Percentiles rank a stretch among this genome's conserved stretches.
Evolutionary conservation across 2,113 vertebrate species (phyloP).

Genomic region (Guaruba guarouba): DNA sequence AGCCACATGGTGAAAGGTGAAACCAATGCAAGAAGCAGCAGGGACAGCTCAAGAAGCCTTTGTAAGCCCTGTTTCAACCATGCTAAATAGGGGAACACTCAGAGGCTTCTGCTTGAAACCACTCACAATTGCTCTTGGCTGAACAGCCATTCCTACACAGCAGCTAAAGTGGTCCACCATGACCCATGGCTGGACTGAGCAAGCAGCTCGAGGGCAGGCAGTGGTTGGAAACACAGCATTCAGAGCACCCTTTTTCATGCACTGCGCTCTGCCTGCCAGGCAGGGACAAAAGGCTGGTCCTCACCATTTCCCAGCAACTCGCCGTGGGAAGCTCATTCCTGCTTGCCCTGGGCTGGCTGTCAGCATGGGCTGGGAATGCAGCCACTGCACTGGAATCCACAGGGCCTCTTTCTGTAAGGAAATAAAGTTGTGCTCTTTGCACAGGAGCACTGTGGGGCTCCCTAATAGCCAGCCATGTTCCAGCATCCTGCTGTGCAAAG

Average conservation of each 20-base stretch:
- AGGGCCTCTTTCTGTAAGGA: background rate
- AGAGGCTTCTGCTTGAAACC: background rate
- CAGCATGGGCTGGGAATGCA: background rate
- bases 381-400: accelerated
- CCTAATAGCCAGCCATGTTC: background rate
- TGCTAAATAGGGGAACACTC: background rate
- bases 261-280: background rate
- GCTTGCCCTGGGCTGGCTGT: background rate
- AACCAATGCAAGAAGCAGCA: background rate
- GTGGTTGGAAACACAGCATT: background rate
- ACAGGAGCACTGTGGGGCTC: background rate
- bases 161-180: accelerated
- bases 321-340: background rate
- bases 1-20: background rate
- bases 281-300: background rate
- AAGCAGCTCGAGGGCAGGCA: background rate
- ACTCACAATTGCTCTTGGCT: background rate
- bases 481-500: background rate
- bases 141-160: background rate
- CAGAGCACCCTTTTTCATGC: background rate
- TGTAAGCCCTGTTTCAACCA: background rate
- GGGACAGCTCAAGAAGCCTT: background rate
- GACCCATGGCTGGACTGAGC: accelerated
- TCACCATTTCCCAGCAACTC: background rate
- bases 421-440: background rate